Conservation (phyloP, 2,888 invertebrate species). For the Epinotia ramella region DNA sequence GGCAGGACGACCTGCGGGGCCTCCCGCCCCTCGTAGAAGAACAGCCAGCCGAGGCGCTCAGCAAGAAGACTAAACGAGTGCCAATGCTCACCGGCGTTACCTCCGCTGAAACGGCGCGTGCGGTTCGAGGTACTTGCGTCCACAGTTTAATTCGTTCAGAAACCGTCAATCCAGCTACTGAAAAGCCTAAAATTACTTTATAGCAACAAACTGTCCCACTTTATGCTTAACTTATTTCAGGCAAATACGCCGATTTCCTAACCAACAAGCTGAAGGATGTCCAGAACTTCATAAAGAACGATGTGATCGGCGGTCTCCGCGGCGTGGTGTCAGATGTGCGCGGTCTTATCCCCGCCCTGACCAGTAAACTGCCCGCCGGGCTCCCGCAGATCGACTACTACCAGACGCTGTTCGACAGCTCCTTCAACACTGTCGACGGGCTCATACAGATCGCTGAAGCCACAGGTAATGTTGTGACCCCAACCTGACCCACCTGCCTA, state of each 20-base stretch:
- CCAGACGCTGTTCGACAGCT: conserved; percentile 67
- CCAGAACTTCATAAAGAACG: conserved; percentile 76
- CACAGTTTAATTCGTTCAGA: too few species aligned
- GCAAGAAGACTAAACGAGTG: conserved; percentile 81
- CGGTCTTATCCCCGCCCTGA: conserved; percentile 64
- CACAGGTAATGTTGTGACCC: too few species aligned
- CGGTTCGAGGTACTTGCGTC: conserved; percentile 79
- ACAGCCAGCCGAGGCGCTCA: conserved; percentile 86
- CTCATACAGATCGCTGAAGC: conserved; percentile 86
- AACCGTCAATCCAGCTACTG: neutral
- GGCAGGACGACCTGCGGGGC: conserved; percentile 87
- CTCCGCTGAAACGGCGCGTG: conserved; percentile 89
- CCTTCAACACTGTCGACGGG: conserved; percentile 70
- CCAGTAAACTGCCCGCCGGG: conserved; percentile 56
- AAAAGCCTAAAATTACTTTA: neutral
- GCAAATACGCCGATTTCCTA: conserved; percentile 73
- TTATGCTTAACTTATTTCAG: conserved; percentile 52
- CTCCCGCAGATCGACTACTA: conserved; percentile 73
- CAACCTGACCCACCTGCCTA: too few species aligned
- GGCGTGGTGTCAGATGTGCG: conserved; percentile 65
- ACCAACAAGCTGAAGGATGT: conserved; percentile 63
- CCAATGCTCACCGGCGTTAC: conserved; percentile 91
- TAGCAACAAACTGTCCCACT: neutral
- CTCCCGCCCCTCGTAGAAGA: conserved; percentile 88
- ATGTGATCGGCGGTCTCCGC: conserved; percentile 72